phyloP scores from a whole-genome alignment of 1,140 invertebrate species.

The Periplaneta americana region DNA sequence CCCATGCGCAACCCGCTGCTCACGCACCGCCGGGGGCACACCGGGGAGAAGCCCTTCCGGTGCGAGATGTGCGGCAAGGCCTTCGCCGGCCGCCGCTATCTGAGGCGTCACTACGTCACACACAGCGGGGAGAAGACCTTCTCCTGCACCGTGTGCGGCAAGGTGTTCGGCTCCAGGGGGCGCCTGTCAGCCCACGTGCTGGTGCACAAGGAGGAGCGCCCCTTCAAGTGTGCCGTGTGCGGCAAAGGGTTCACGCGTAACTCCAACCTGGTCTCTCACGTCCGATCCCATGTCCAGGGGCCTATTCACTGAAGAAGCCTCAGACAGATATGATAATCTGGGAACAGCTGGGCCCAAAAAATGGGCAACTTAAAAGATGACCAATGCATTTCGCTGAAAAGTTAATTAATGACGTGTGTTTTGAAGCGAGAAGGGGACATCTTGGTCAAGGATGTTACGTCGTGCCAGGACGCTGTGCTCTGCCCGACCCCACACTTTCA shows the following conservation, averaged over 20 bases:
- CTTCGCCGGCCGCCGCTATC: slow-evolving; percentile 56
- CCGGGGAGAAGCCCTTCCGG: not conserved
- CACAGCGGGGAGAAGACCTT: slow-evolving; percentile 32
- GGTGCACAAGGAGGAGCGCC: slow-evolving; percentile 33
- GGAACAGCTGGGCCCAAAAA: no score
- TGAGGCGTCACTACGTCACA: slow-evolving; percentile 59
- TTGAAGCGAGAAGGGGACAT: no score
- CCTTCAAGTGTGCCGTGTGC: slow-evolving; percentile 62
- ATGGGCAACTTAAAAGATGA: no score
- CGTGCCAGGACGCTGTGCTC: no score
- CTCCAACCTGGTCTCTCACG: slow-evolving; percentile 50
- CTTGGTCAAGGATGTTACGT: no score
- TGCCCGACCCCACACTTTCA: no score
- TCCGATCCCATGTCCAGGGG: slow-evolving; percentile 62
- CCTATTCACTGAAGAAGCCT: no score
- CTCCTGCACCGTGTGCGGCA: slow-evolving; percentile 31
- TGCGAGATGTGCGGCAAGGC: slow-evolving; percentile 27
- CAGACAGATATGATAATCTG: no score
- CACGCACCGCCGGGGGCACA: slow-evolving; percentile 26
- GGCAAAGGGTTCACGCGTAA: slow-evolving; percentile 53
- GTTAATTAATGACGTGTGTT: no score
- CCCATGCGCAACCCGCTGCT: not conserved
- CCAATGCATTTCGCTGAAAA: no score
- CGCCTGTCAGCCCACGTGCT: slow-evolving; percentile 31
- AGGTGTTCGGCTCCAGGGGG: not conserved